phyloP scores from a whole-genome alignment of 2,797 vertebrate genomes.

The Mus spretus region DNA sequence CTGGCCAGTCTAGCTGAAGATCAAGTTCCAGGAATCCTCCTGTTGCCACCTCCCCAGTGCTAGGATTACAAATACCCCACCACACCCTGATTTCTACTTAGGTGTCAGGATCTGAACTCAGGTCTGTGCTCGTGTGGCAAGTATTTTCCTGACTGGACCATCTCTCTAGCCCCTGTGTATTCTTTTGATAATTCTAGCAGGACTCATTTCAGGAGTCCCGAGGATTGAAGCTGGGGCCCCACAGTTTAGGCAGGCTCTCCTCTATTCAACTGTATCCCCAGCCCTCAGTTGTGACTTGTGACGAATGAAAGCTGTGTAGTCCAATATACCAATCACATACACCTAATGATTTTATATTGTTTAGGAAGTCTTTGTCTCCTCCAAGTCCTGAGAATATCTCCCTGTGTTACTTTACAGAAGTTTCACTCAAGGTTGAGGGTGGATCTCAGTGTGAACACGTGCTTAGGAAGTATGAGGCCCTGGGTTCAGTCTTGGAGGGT shows the following conservation, averaged over 20 bases:
- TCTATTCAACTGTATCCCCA: not conserved
- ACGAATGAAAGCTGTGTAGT: not conserved
- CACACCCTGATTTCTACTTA: not conserved
- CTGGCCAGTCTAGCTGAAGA: not conserved
- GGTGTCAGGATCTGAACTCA: not conserved
- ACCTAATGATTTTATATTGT: not conserved
- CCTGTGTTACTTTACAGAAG: not conserved
- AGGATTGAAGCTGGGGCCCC: not conserved
- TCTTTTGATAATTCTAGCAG: slow-evolving; percentile 29
- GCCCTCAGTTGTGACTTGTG: not conserved
- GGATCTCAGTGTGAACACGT: not conserved
- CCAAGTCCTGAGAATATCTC: not conserved
- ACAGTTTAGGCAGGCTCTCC: not conserved
- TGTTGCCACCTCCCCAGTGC: not conserved
- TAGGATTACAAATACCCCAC: not conserved
- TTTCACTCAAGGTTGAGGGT: not conserved
- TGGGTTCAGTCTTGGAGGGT: not conserved
- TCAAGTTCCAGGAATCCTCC: not conserved
- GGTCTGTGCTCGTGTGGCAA: not conserved
- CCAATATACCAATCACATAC: not conserved
- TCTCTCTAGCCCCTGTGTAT: not conserved
- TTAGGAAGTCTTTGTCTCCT: not conserved
- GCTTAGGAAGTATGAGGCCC: not conserved
- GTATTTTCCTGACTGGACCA: not conserved
- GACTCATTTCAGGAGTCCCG: not conserved